Percentiles rank a stretch among this genome's conserved stretches.
Evolutionary conservation across 2,888 invertebrate genomes (phyloP).

Genomic region (Hypena proboscidalis): DNA sequence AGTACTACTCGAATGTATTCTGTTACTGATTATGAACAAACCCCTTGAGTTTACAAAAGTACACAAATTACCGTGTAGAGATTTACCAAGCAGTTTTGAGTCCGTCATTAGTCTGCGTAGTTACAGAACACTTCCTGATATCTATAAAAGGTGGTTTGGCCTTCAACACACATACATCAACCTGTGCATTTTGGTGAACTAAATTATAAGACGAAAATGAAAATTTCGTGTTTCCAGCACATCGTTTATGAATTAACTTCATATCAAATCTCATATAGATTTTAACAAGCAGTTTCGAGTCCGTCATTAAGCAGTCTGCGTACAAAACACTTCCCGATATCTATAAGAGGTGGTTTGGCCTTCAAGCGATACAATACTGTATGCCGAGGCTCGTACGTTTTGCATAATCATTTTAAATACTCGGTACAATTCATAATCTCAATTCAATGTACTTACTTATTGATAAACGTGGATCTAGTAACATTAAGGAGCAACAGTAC

Average conservation of each 20-base stretch:
- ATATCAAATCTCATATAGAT: slow-evolving; percentile 15
- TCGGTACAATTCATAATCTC: slow-evolving; percentile 1
- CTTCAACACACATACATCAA: too few relatives aligned
- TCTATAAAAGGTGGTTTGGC: too few relatives aligned
- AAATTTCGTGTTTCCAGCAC: too few relatives aligned
- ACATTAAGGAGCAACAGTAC: neutral
- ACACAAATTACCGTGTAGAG: too few relatives aligned
- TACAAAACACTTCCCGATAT: slow-evolving; percentile 69
- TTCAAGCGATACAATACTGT: slow-evolving; percentile 47
- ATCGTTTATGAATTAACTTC: slow-evolving; percentile 9
- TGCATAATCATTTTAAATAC: slow-evolving; percentile 33
- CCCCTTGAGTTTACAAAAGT: too few relatives aligned
- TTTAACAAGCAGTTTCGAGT: slow-evolving; percentile 23
- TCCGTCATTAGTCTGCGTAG: too few relatives aligned
- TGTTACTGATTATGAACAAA: too few relatives aligned
- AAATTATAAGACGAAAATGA: too few relatives aligned
- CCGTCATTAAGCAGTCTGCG: slow-evolving; percentile 38
- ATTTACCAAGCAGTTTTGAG: too few relatives aligned
- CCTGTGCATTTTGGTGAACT: too few relatives aligned
- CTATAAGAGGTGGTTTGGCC: slow-evolving; percentile 68
- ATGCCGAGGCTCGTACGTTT: slow-evolving; percentile 25
- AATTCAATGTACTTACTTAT: neutral
- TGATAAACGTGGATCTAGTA: neutral
- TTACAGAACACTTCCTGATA: too few relatives aligned
- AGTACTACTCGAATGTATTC: too few relatives aligned